Base-by-base conservation (phyloP, 2,797 vertebrate species). In the Craterocephalus amniculus region DNA sequence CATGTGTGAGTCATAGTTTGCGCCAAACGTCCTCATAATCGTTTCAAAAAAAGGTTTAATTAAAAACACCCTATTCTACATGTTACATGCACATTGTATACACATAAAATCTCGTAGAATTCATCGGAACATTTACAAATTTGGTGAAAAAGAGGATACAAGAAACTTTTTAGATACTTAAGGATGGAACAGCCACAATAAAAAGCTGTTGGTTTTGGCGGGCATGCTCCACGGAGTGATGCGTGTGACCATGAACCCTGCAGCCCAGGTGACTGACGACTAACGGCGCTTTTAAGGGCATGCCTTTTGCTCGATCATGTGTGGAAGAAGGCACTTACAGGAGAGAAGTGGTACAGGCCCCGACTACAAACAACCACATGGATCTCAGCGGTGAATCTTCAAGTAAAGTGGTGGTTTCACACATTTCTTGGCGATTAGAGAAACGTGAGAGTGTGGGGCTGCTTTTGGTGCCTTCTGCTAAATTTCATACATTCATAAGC, bases 281-380 rank as follows among this genome's bases (percentile, higher is more conserved):
- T 64, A 55, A 86, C 87, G 81, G 81, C 83, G 78, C 84, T 71
- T 68, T 72, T 61, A 82, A 84, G 79, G 87, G 82, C 85, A 87
- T 85, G 90, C 89, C 90, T 78, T 79, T 91, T 89, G 82, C 86
- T 89, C 68, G 65, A 80, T 84, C 72, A 83, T 80, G 68, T 79
- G 91, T 87, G 87, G 88, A 91, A 92, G 90, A 94, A 94, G 94
- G 94, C 94, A 94, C 94, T 94, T 94, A 81, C 89, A 89, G 91
- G 90, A 92, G 81, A 85, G 78, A 69, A 74, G 85, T 87, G 88
- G 75, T 81, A 52, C 74, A 77, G 84, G 76, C 58, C 80, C 80
- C 43, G 81, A 72, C 82, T 60, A 58, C 52, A 79, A 76, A 81
- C 79, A 68, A 77, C 84, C 84, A 74, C n/a, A 59, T 49, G 36